Evolutionary conservation across 1,140 invertebrate species (phyloP).

Genomic region (Drosophila chauvacae): DNA sequence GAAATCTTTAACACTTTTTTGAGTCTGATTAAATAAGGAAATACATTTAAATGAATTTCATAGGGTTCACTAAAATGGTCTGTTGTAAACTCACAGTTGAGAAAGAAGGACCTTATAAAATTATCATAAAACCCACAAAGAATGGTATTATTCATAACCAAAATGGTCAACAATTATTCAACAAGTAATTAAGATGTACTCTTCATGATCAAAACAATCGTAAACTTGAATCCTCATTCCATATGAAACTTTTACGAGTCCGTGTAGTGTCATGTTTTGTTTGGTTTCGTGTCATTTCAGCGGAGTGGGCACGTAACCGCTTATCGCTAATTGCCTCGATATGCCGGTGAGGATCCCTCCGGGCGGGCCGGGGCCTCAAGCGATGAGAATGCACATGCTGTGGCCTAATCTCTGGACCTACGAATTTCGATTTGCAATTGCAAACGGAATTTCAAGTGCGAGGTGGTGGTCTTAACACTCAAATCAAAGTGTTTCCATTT

Average conservation of each 20-base stretch:
- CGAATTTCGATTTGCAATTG: constrained; percentile 6
- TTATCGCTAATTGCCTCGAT: constrained; percentile 52
- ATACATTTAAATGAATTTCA: too few species aligned
- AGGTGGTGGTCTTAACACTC: neutral
- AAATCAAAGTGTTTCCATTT: neutral
- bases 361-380: constrained; percentile 19
- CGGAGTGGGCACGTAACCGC: constrained; percentile 38
- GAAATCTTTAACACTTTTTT: too few species aligned
- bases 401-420: constrained; percentile 22
- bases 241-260: neutral
- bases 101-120: neutral
- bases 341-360: constrained; percentile 25
- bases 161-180: neutral
- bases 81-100: neutral
- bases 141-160: neutral
- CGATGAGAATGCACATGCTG: constrained; percentile 20
- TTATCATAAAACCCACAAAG: neutral
- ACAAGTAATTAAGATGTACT: neutral
- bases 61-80: neutral
- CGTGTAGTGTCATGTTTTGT: neutral
- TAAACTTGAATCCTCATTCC: constrained; percentile 2
- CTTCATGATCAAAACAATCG: constrained; percentile 4
- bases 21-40: too few species aligned
- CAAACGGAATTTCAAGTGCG: constrained; percentile 16
- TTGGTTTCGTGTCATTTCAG: constrained; percentile 3